Evolutionary conservation across 2,888 invertebrate species (phyloP).

Genomic region (Smittia sp.): DNA sequence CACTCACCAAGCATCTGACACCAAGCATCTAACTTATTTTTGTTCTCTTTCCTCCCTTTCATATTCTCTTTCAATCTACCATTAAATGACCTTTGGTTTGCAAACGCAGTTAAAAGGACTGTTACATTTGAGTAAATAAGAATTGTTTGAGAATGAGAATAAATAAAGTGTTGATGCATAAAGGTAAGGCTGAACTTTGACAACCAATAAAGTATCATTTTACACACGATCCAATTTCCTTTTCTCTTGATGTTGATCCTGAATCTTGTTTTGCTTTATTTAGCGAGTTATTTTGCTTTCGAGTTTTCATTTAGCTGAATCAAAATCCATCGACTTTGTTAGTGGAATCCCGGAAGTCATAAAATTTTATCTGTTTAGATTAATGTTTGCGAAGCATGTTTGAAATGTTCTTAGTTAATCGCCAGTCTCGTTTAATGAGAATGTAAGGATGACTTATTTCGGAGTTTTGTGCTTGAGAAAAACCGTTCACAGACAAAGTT

Average conservation of each 20-base stretch:
- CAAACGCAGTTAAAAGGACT: slow-evolving; percentile 35
- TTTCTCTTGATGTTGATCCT: not conserved
- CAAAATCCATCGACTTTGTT: too few relatives aligned
- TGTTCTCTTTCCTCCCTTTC: slow-evolving; percentile 18
- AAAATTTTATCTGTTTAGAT: too few relatives aligned
- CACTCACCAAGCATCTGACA: not conserved
- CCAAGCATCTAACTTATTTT: slow-evolving; percentile 15
- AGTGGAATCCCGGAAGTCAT: too few relatives aligned
- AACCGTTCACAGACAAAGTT: too few relatives aligned
- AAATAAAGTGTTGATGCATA: not conserved
- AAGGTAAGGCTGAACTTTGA: slow-evolving; percentile 19
- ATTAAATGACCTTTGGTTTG: not conserved
- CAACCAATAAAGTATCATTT: not conserved
- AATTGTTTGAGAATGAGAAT: not conserved
- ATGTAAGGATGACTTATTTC: too few relatives aligned
- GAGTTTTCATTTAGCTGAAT: too few relatives aligned
- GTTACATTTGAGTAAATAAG: slow-evolving; percentile 30
- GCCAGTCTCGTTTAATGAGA: too few relatives aligned
- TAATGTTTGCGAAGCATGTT: too few relatives aligned
- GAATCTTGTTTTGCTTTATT: too few relatives aligned
- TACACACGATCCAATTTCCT: not conserved
- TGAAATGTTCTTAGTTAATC: too few relatives aligned
- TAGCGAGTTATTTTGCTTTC: too few relatives aligned
- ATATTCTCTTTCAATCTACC: slow-evolving; percentile 4
- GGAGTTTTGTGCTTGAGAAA: too few relatives aligned